Evolutionary conservation across 64 coral and sea anemone genomes (phyloP), one percentile per base, ranked within the genome.

Genomic region (Hydrozoanthus tunicans): DNA sequence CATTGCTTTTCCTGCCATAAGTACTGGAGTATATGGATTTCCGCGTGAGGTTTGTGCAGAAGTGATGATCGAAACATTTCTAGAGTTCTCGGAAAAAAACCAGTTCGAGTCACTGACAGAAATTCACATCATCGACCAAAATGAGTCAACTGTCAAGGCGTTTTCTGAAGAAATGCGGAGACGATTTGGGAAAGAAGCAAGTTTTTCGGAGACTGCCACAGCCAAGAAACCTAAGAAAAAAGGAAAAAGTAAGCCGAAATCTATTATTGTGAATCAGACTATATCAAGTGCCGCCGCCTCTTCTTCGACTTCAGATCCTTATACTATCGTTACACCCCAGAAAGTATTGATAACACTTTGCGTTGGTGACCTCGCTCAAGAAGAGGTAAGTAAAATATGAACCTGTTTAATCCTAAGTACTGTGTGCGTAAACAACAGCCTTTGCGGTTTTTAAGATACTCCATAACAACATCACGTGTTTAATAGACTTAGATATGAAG

Each of bases 101-200:
- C 65, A 59, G 8, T 0, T 1, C 3, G 76, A 73, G 23, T 53
- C 11, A 27, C 59, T 98, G 10, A 80, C 79, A 80, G 91, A 98
- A 11, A 92, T 98, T 81, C 93, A 91, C 65, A 84, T 98, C 24
- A 91, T 94, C 27, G 89, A 98, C 55, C 94, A 64, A 43, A 81
- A 98, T 65, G 78, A 92, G 8, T 2, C n/a, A 57, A 93, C 90
- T 6, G 78, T 98, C 3, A 81, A 89, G 60, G 83, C 80, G 1
- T 94, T 98, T 14, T 63, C 71, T 8, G 77, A 57, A 3, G 92
- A 98, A 94, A 92, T 98, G 83, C 80, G 60, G 9, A 72, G 27
- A 51, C 70, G 59, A 70, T 98, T 92, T 79, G 83, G 56, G 51
- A 70, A 61, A 51, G 92, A 98, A 4, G 8, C 3, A 6, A 81